phyloP scores from a whole-genome alignment of 2,888 invertebrate genomes.

The Aplocera efformata region DNA sequence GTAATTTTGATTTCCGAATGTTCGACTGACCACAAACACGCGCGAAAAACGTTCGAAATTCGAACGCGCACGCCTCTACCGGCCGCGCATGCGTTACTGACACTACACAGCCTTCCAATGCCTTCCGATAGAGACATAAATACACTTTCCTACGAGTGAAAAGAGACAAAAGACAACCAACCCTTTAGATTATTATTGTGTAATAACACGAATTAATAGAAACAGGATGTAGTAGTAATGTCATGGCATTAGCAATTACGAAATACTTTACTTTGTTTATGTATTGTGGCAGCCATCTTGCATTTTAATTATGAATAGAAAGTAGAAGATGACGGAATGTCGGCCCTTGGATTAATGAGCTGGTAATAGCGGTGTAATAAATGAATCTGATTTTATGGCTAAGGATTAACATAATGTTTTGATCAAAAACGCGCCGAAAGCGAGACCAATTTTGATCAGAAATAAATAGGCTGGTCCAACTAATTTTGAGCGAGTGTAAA shows the following conservation, averaged over 20 bases:
- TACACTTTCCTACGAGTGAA: slow-evolving; percentile 30
- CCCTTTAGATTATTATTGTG: slow-evolving; percentile 40
- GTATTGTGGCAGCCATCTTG: slow-evolving; percentile 25
- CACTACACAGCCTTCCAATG: slow-evolving; percentile 50
- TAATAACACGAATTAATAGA: slow-evolving; percentile 42
- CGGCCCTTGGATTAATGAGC: slow-evolving; percentile 27
- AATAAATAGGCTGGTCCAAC: slow-evolving; percentile 11
- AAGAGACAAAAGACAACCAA: slow-evolving; percentile 42
- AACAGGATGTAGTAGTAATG: slow-evolving; percentile 34
- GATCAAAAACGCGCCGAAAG: slow-evolving; percentile 11
- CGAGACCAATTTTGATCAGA: slow-evolving; percentile 11
- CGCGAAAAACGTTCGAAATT: slow-evolving; percentile 53
- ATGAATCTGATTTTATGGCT: slow-evolving; percentile 26
- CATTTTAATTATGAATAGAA: slow-evolving; percentile 35
- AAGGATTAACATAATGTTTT: slow-evolving; percentile 26
- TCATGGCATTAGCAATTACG: slow-evolving; percentile 31
- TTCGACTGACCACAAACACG: slow-evolving; percentile 34
- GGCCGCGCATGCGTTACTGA: slow-evolving; percentile 71
- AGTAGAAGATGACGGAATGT: slow-evolving; percentile 29
- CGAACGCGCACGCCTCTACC: slow-evolving; percentile 55
- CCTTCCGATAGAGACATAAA: slow-evolving; percentile 44
- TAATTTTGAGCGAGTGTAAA: slow-evolving; percentile 10
- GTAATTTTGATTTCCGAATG: slow-evolving; percentile 30
- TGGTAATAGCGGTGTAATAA: slow-evolving; percentile 27
- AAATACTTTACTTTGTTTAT: slow-evolving; percentile 39